Evolutionary conservation across 2,888 invertebrate genomes (phyloP).

Genomic region (Tetheella fluctuosa): DNA sequence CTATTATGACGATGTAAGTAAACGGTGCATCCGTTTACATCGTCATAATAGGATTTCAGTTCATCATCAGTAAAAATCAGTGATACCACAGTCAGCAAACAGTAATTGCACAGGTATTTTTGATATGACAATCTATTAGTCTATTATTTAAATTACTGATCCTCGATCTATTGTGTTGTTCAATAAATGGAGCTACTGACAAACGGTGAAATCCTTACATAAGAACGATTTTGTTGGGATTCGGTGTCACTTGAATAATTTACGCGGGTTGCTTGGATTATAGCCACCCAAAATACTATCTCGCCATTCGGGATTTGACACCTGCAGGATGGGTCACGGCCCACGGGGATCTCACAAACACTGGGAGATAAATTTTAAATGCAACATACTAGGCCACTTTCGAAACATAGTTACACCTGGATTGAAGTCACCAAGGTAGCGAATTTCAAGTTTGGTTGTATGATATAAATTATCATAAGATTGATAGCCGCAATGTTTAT

Average conservation of each 20-base stretch:
- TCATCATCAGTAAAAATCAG: too few species aligned
- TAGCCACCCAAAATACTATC: conserved; percentile 54
- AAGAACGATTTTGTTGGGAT: conserved; percentile 51
- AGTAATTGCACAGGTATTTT: too few species aligned
- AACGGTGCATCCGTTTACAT: too few species aligned
- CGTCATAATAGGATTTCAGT: too few species aligned
- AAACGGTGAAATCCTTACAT: conserved; percentile 33
- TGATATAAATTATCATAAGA: too few species aligned
- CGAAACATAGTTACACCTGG: too few species aligned
- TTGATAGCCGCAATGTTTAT: too few species aligned
- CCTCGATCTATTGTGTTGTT: conserved; percentile 12
- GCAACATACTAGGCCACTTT: background rate
- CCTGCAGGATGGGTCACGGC: conserved; percentile 37
- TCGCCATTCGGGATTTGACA: conserved; percentile 51
- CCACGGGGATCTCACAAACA: conserved; percentile 14
- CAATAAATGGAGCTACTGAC: conserved; percentile 16
- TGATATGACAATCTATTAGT: too few species aligned
- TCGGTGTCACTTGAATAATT: conserved; percentile 59
- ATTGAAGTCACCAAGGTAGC: too few species aligned
- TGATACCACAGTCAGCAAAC: too few species aligned
- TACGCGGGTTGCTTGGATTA: conserved; percentile 57
- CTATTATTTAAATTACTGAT: background rate
- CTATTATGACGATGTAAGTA: too few species aligned
- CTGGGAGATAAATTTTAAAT: background rate
- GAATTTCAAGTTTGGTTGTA: too few species aligned